These are phyloP conservation scores for Macrophya alboannulata DNA, from an alignment of 2,888 invertebrate genomes.

Conservation along the genomic window DNA sequence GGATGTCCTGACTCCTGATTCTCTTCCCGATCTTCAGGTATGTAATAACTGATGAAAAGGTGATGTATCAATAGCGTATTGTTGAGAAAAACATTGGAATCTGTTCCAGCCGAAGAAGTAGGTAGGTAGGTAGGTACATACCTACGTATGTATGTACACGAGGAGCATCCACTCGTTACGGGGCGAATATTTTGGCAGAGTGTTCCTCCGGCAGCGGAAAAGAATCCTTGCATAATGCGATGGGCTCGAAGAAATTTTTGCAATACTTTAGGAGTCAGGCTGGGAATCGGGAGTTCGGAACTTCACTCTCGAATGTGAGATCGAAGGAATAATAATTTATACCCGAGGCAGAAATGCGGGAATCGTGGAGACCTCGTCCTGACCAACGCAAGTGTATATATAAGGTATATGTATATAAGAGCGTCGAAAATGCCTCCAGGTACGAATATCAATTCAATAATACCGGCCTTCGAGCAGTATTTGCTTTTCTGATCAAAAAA, in stretches of 20 bases:
- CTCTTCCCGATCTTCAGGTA: not conserved
- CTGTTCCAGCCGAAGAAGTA: not conserved
- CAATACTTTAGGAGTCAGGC: not conserved
- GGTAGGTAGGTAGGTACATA: not conserved
- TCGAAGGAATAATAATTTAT: slow-evolving; percentile 39
- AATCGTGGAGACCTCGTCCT: slow-evolving; percentile 20
- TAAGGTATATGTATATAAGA: not conserved
- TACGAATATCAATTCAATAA: slow-evolving; percentile 48
- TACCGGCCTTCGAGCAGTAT: slow-evolving; percentile 1
- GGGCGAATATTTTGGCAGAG: slow-evolving; percentile 12
- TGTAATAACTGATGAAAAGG: not conserved
- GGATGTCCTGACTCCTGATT: not conserved
- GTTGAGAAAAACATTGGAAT: slow-evolving; percentile 8
- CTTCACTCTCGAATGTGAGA: slow-evolving; percentile 20
- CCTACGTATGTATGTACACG: not conserved
- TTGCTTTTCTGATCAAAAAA: slow-evolving; percentile 42
- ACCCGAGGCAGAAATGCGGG: not conserved
- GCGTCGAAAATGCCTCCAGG: slow-evolving; percentile 25
- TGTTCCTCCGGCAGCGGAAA: slow-evolving; percentile 34
- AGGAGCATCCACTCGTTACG: slow-evolving; percentile 26
- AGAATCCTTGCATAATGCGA: slow-evolving; percentile 42
- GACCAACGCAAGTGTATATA: slow-evolving; percentile 9
- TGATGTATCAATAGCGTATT: not conserved
- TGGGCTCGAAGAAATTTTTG: not conserved
- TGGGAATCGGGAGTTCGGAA: not conserved